Base-by-base conservation (phyloP, 2,113 vertebrate species). In the Plestiodon gilberti region DNA sequence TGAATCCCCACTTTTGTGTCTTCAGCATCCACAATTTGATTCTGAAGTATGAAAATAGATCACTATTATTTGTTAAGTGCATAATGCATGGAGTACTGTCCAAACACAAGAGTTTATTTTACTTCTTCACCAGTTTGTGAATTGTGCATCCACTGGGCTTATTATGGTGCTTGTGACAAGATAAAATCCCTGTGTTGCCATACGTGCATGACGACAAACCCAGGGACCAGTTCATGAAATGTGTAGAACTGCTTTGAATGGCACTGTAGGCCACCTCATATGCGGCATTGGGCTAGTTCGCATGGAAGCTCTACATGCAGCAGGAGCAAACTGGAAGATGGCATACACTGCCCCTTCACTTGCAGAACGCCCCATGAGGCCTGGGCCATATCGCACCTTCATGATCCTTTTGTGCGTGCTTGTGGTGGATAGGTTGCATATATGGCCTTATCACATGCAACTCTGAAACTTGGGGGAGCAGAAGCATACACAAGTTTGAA, bases 261-360 rank as follows among this genome's bases (percentile, higher is more conserved):
- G 25, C 6, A 30, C 25, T 25, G 13, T 30, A 83, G 0, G 0
- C 30, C 52, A 74, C 5, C 38, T n/a, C 82, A 69, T 62, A 23
- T 43, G 22, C 38, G 70, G 33, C 73, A 90, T 48, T 52, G 2
- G 76, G 85, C 30, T 23, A 43, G n/a, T 17, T 91, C 81, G 81
- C 18, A 18, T 59, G 78, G 25, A 74, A 64, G 76, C 33, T 11
- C 8, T 25, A 64, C 10, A 33, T n/a, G 33, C 4, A 9, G 28
- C 28, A 65, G 20, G 40, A 83, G n/a, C 35, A 83, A 52, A 43
- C 22, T 76, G 61, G 61, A 33, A 65, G 43, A 22, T 28, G 38
- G 25, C 9, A 17, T 35, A 28, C 35, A 33, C 8, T 2, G 59
- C 73, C 13, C 25, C 73, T 18, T 52, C 25, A 38, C 59, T 84